phyloP scores from a whole-genome alignment of 2,797 vertebrate species.

The Agapornis canus region DNA sequence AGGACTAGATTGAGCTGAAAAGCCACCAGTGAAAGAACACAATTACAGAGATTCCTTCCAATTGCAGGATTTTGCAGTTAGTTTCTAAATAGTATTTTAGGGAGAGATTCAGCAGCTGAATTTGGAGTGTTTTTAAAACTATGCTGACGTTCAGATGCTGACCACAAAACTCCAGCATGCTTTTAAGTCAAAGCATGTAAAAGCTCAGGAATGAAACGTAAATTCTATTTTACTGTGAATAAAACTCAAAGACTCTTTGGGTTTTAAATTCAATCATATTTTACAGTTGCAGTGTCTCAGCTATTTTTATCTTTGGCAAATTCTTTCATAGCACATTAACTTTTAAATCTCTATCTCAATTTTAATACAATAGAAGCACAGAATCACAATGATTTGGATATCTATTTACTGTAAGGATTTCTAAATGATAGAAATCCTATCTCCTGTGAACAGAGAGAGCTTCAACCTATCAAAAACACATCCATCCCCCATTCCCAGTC shows the following conservation, averaged over 20 bases:
- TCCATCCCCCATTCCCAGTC: background rate
- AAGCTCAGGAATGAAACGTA: background rate
- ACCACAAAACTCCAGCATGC: background rate
- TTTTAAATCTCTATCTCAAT: background rate
- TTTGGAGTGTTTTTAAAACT: background rate
- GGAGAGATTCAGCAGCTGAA: background rate
- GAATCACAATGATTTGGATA: background rate
- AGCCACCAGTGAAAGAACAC: background rate
- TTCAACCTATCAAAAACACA: background rate
- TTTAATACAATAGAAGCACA: background rate
- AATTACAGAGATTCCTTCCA: background rate
- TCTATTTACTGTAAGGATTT: background rate
- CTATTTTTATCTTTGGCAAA: background rate
- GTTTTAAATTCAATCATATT: background rate
- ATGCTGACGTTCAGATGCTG: background rate
- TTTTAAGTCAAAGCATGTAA: background rate
- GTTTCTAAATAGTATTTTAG: background rate
- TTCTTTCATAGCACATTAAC: background rate
- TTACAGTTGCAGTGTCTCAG: background rate
- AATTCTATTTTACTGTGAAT: background rate
- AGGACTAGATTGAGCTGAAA: background rate
- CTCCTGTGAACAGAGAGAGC: background rate
- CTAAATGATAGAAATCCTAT: background rate
- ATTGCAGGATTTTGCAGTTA: background rate
- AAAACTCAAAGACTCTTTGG: background rate